Evolutionary conservation across 2,888 invertebrate genomes (phyloP).

Genomic region (Onchidella celtica): DNA sequence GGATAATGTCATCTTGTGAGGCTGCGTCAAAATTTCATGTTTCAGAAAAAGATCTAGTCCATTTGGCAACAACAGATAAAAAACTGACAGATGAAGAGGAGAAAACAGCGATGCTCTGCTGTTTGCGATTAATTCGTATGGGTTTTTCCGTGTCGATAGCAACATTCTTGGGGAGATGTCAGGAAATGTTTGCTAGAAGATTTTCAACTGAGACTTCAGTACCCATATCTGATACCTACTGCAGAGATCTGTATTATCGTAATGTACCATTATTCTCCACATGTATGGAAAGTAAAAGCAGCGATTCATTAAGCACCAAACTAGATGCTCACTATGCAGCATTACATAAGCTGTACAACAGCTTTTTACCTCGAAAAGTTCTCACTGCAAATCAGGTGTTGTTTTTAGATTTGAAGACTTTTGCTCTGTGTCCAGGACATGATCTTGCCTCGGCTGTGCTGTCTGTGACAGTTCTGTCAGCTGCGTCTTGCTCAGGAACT

Average conservation of each 20-base stretch:
- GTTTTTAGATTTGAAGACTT: conserved; percentile 14
- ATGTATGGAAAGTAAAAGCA: background rate
- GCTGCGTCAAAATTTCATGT: conserved; percentile 34
- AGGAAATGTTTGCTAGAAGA: conserved; percentile 33
- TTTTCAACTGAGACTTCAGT: background rate
- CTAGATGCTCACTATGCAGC: conserved; percentile 14
- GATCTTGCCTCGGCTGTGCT: background rate
- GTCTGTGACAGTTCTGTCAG: background rate
- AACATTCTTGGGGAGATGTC: conserved; percentile 14
- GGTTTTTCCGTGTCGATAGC: conserved; percentile 19
- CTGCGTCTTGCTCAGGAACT: background rate
- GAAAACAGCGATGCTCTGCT: conserved; percentile 13
- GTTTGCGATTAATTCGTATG: conserved; percentile 36
- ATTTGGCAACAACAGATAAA: background rate
- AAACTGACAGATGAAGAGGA: conserved; percentile 30
- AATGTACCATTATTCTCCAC: conserved; percentile 9
- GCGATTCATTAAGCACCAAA: background rate
- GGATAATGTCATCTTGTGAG: background rate
- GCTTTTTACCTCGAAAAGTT: background rate
- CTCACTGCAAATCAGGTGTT: background rate
- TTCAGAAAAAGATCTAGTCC: conserved; percentile 28
- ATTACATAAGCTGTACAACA: conserved; percentile 14
- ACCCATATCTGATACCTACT: background rate
- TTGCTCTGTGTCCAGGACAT: background rate
- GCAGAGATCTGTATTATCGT: conserved; percentile 12